Evolutionary conservation across 92 coral and sea anemone species (phyloP).

Genomic region (Epizoanthus stellaris): DNA sequence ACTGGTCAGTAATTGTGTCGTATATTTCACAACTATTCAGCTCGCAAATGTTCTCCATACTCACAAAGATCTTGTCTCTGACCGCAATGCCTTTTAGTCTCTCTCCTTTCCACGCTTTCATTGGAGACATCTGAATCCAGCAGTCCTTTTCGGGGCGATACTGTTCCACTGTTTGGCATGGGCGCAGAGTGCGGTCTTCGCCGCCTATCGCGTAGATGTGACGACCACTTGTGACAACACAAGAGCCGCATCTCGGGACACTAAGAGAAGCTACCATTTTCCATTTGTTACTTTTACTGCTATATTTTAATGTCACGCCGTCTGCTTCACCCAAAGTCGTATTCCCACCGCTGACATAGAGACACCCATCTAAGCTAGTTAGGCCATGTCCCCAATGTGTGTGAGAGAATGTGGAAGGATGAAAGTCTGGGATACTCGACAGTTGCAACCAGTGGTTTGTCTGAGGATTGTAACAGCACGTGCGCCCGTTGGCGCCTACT

Average conservation of each 20-base stretch:
- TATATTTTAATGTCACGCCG: constrained; percentile 20
- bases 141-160: constrained; percentile 6
- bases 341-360: constrained; percentile 22
- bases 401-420: constrained; percentile 19
- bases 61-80: constrained; percentile 36
- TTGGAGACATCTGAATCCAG: constrained; percentile 29
- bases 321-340: constrained; percentile 38
- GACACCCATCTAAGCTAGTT: constrained; percentile 26
- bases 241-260: constrained; percentile 20
- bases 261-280: constrained; percentile 22
- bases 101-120: constrained; percentile 16
- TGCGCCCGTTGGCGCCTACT: constrained; percentile 5
- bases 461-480: constrained; percentile 8
- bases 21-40: constrained; percentile 29
- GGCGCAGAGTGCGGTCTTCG: constrained; percentile 4
- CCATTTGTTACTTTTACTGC: constrained; percentile 19
- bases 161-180: constrained; percentile 18
- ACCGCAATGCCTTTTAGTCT: constrained; percentile 35
- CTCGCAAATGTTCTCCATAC: constrained; percentile 36
- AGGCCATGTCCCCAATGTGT: constrained; percentile 38
- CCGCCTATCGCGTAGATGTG: constrained; percentile 36
- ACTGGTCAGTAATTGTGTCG: constrained; percentile 12
- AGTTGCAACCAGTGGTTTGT: constrained; percentile 31
- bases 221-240: constrained; percentile 14
- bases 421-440: constrained; percentile 28